phyloP scores from a whole-genome alignment of 2,113 vertebrate genomes.

The Melospiza georgiana region DNA sequence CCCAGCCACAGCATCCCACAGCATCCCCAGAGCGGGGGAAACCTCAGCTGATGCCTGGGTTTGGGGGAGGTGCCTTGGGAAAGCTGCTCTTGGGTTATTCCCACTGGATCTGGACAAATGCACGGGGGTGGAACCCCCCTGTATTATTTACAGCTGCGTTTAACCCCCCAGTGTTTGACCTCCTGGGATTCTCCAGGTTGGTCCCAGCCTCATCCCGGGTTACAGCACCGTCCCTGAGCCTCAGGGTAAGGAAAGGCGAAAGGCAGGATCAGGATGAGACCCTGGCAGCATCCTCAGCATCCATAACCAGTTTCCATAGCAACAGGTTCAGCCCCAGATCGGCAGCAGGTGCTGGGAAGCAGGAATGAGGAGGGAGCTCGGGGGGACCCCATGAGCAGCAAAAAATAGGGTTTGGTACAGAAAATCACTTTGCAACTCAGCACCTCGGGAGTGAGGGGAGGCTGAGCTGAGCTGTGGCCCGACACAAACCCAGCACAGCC shows the following conservation, averaged over 20 bases:
- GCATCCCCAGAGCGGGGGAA: background rate
- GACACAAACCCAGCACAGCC: background rate
- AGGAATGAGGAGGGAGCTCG: background rate
- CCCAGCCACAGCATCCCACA: background rate
- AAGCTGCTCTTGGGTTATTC: background rate
- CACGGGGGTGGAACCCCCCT: fast-evolving
- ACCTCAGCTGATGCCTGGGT: background rate
- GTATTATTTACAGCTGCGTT: background rate
- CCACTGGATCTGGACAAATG: background rate
- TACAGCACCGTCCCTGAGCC: fast-evolving
- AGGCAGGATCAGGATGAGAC: background rate
- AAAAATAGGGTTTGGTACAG: fast-evolving
- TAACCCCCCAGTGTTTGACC: background rate
- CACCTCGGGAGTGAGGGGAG: fast-evolving
- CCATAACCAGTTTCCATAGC: slow-evolving; percentile 4
- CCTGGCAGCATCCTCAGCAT: slow-evolving; percentile 2
- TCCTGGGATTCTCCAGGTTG: fast-evolving
- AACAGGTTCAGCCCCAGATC: background rate
- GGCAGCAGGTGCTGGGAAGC: background rate
- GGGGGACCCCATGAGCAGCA: background rate
- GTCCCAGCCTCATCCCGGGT: background rate
- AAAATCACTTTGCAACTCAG: background rate
- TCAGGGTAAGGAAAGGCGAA: background rate
- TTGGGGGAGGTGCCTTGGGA: background rate
- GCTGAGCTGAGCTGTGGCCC: background rate